Percentiles rank a stretch among this genome's conserved stretches.
phyloP scores from a whole-genome alignment of 2,113 vertebrate species.

The Mustelus asterias region DNA sequence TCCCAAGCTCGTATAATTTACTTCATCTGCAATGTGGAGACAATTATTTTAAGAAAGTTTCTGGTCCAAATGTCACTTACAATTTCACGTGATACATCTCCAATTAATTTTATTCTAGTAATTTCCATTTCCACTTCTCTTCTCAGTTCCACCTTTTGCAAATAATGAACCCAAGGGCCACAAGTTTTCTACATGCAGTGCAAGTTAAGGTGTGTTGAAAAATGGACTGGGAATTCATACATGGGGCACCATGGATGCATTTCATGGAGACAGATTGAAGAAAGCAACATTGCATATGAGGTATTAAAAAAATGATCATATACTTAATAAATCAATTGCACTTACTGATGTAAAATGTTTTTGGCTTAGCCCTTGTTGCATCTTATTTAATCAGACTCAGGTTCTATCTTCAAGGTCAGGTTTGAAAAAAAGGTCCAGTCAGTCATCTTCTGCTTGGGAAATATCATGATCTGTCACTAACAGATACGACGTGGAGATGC shows the following conservation, averaged over 20 bases:
- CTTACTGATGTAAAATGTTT: background rate
- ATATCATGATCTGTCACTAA: background rate
- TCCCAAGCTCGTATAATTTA: background rate
- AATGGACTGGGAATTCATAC: background rate
- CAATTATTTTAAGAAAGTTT: background rate
- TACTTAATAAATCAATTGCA: background rate
- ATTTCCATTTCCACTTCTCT: background rate
- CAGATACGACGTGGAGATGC: no score
- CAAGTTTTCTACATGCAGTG: background rate
- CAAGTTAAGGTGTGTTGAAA: background rate
- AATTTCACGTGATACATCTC: background rate
- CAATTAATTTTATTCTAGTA: background rate
- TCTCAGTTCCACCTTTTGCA: background rate
- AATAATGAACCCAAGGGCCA: background rate
- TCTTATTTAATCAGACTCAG: background rate
- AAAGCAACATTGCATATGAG: background rate
- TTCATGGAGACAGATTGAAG: background rate
- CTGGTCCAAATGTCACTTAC: background rate
- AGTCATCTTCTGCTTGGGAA: background rate
- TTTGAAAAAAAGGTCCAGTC: background rate
- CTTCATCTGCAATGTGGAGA: background rate
- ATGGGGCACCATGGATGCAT: background rate
- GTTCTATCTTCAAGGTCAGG: background rate
- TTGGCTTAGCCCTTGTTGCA: background rate
- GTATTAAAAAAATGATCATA: background rate